Evolutionary conservation across 2,888 invertebrate species (phyloP).

Genomic region (Hedya salicella): DNA sequence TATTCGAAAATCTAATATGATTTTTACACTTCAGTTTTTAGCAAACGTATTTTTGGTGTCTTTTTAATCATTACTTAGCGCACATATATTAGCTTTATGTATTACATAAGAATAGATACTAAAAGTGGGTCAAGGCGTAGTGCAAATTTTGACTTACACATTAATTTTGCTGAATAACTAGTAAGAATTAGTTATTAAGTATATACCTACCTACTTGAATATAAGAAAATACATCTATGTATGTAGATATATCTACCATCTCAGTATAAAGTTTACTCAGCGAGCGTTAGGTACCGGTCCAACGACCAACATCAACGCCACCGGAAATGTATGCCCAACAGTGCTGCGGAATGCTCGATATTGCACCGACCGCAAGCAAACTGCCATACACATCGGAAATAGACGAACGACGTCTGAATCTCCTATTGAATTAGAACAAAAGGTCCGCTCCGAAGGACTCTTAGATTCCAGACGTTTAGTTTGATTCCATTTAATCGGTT

Average conservation of each 20-base stretch:
- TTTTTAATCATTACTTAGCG: too few relatives aligned
- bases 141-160: too few relatives aligned
- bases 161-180: too few relatives aligned
- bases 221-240: too few relatives aligned
- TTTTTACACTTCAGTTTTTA: too few relatives aligned
- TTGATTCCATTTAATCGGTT: conserved; percentile 14
- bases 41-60: too few relatives aligned
- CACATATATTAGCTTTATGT: too few relatives aligned
- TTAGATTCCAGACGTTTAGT: conserved; percentile 15
- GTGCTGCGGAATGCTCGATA: conserved; percentile 55
- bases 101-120: too few relatives aligned
- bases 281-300: conserved; percentile 4
- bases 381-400: conserved; percentile 31
- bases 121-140: too few relatives aligned
- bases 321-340: conserved; percentile 60
- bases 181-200: too few relatives aligned
- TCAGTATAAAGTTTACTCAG: neutral
- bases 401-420: conserved; percentile 30
- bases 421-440: conserved; percentile 38
- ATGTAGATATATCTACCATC: too few relatives aligned
- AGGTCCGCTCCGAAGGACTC: conserved; percentile 18
- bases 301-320: conserved; percentile 47
- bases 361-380: conserved; percentile 47
- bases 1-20: neutral
- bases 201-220: too few relatives aligned